Evolutionary conservation across 2,888 invertebrate species (phyloP), one percentile per base, ranked within the genome.

Genomic region (Euclidia mi): DNA sequence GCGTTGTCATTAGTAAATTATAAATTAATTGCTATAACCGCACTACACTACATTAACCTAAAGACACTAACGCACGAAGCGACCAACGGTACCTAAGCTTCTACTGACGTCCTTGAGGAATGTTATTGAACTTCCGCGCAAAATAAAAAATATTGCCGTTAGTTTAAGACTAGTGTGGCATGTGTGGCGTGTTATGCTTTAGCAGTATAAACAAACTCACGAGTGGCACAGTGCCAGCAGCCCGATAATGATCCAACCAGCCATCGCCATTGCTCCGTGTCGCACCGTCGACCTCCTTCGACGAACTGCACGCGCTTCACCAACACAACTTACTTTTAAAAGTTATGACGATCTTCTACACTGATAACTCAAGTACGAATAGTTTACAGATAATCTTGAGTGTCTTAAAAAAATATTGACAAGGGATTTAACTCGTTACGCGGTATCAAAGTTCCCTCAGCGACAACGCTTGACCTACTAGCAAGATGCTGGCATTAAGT

Each of bases 251-350:
- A 81, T 76, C 72, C 71, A 80, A 52, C 50, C 64, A 60, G 83
- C 78, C 87, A 89, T 91, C 71, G 85, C 85, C 91, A 92, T 92
- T 44, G 63, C 76, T 78, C 44, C 87, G 87, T 86, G 80, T 71
- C 57, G 67, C 79, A 62, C 56, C 70, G 78, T 56, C 81, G 84
- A 81, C 75, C 64, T 70, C 67, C 79, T 60, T 28, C 64, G 70
- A 55, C 77, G 62, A 67, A 90, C 90, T 87, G 86, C 46, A 1
- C 1, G 20, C 47, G 34, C 44, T 41, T 51, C 35, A 45, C 48
- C 31, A 29, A 63, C 43, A 61, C 40, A 81, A 74, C 71, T 78
- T 73, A 56, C 53, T 65, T 69, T 63, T 59, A 69, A 65, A 64
- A 76, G 67, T 72, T 62, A 45, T 73, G 71, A 78, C 68, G 71